Evolutionary conservation across 1,140 invertebrate species (phyloP), one percentile per base, ranked within the genome.

Genomic region (Teleogryllus occipitalis): DNA sequence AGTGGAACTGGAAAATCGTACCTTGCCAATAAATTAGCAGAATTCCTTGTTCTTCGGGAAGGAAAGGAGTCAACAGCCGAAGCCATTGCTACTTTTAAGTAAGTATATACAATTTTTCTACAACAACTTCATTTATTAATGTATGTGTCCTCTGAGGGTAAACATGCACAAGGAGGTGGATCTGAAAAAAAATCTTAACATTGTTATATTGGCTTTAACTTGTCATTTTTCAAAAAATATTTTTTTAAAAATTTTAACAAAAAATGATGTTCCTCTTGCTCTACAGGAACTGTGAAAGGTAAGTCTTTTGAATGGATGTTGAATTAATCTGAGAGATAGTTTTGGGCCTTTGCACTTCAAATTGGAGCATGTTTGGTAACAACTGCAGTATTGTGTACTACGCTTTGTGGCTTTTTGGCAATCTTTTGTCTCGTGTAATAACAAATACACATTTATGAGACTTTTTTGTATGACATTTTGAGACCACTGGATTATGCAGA

Each of bases 1-100:
- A 97, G 95, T 84, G 98, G 97, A 48, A 99, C 97, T 0, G 98
- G 98, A 8, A 99, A 99, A 86, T 97, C 96, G 7, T 98, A 98
- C 84, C 87, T 99, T 73, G 97, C 97, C 7, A 93, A 95, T n/a
- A 96, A 97, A 85, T 87, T 99, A 21, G 97, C 97, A 0, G 95
- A 97, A 85, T 97, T 96, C 84, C 91, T 98, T 81, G 95, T 93
- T 82, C 86, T 92, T 82, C 87, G 90, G 81, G 89, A 90, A 80
- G 88, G 91, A 88, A 85, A 90, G 89, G 82, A 93, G 89, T 87
- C 91, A 88, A 76, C 84, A 80, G 91, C 92, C 0, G 93, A 95
- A 85, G 92, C 93, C 47, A 93, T 96, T 46, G 94, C 94, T 74
- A 96, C 94, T 5, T 96, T 96, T 84, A 95, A 94, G 92, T 93